Base-by-base conservation (phyloP, 2,113 vertebrate species). In the Dryoscopus gambensis region DNA sequence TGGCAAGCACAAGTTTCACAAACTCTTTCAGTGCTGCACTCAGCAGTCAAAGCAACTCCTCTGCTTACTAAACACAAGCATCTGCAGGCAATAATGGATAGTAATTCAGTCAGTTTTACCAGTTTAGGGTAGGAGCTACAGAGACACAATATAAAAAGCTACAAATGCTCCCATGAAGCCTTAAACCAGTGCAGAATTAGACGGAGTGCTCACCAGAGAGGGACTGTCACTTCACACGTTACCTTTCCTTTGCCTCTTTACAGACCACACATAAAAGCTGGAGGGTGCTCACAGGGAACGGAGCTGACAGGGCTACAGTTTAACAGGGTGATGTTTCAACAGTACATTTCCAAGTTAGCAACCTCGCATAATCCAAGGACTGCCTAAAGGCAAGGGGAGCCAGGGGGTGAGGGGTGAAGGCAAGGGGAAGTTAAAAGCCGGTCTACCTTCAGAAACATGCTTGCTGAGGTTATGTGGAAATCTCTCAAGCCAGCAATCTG, bases 291-390 rank as follows among this genome's bases (percentile, higher is more conserved):
- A 44, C 21, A 57, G 55, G 55, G 63, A 82, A 49, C 0, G 0
- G n/a, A 94, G 73, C 76, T 69, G 62, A 79, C 65, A 62, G 46
- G 31, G 57, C 82, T 42, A 10, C 20, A 79, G 35, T 77, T 89
- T 62, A 90, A 88, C 82, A 77, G 92, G 63, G 59, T 74, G 87
- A 90, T 47, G 74, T 94, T 97, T 95, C 93, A 91, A 81, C 93
- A 90, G 75, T 10, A 68, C 82, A 81, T 94, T 88, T 84, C 85
- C 92, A 89, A 96, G 85, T 90, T 75, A 94, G 91, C 68, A 93
- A 89, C 68, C 69, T 37, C 2, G 0, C 0, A 7, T 81, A 88
- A 94, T 56, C 63, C 85, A 88, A 77, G 39, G 49, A 80, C 25
- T 37, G 90, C 90, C 84, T 93, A 79, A 91, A 91, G 67, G 83